Evolutionary conservation across 2,888 invertebrate species (phyloP).

Genomic region (Drosophila glabriapex): DNA sequence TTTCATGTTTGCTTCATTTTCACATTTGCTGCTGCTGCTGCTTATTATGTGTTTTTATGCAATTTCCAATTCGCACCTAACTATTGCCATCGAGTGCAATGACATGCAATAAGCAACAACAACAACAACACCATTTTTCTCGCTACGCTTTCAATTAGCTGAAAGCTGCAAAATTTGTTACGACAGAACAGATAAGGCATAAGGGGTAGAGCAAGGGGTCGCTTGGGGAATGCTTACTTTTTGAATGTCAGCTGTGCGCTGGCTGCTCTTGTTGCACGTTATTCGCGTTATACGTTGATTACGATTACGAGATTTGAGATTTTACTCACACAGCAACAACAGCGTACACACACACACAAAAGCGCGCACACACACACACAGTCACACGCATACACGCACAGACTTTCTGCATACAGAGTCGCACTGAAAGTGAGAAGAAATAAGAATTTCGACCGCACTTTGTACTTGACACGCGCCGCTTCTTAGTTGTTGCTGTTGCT

Average conservation of each 20-base stretch:
- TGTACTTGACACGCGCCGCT: constrained; percentile 51
- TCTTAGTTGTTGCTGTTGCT: constrained; percentile 24
- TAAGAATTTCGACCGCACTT: constrained; percentile 37
- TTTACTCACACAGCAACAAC: constrained; percentile 26
- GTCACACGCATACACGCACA: constrained; percentile 13
- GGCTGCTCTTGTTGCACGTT: constrained; percentile 58
- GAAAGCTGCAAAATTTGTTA: constrained; percentile 55
- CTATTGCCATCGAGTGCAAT: constrained; percentile 63
- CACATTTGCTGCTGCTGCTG: constrained; percentile 26
- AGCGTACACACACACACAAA: constrained; percentile 3
- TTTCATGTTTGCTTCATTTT: constrained; percentile 24
- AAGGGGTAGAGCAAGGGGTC: constrained; percentile 1
- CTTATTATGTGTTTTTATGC: constrained; percentile 54
- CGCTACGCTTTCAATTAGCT: constrained; percentile 67
- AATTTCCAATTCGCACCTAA: constrained; percentile 42
- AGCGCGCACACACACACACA: constrained; percentile 7
- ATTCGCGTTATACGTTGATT: constrained; percentile 44
- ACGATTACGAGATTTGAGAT: constrained; percentile 40
- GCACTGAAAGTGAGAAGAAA: constrained; percentile 28
- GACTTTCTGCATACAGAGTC: constrained; percentile 4
- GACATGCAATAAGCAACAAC: constrained; percentile 47
- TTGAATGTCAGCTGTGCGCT: constrained; percentile 61
- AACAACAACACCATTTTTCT: constrained; percentile 17
- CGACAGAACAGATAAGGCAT: constrained; percentile 22
- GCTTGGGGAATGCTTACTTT: constrained; percentile 45